phyloP scores from a whole-genome alignment of 35 echinoderm and acorn worm genomes.

The Ophiothrix spiculata region DNA sequence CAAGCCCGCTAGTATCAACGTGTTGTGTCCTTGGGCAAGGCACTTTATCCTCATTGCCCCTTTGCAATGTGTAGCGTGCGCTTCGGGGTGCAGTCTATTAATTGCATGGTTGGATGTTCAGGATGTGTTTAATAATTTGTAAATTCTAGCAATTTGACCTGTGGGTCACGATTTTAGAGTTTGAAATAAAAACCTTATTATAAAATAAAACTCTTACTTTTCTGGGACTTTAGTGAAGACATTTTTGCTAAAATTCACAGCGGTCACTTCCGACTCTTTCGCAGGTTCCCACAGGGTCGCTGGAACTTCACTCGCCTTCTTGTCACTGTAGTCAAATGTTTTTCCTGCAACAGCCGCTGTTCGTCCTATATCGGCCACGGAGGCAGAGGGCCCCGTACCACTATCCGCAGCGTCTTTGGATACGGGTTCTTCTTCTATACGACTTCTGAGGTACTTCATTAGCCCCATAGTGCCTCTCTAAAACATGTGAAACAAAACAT shows the following conservation, averaged over 20 bases:
- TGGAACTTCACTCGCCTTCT: constrained; percentile 75
- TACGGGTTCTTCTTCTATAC: constrained; percentile 76
- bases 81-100: too few species aligned
- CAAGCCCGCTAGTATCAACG: too few species aligned
- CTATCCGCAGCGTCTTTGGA: constrained; percentile 27
- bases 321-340: constrained; percentile 83
- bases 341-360: constrained; percentile 68
- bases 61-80: too few species aligned
- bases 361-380: constrained; percentile 53
- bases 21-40: too few species aligned
- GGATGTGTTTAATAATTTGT: too few species aligned
- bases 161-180: too few species aligned
- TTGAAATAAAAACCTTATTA: too few species aligned
- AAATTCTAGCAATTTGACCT: too few species aligned
- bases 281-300: constrained; percentile 83
- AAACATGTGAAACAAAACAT: neutral
- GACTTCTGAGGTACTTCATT: constrained; percentile 81
- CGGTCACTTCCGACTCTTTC: constrained; percentile 66
- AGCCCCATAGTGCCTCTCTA: constrained; percentile 90
- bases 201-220: too few species aligned
- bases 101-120: too few species aligned
- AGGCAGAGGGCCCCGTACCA: constrained; percentile 40
- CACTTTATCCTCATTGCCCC: too few species aligned
- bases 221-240: constrained; percentile 69
- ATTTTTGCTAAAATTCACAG: constrained; percentile 97